Evolutionary conservation across 2,888 invertebrate genomes (phyloP).

Genomic region (Plebejus melissa): DNA sequence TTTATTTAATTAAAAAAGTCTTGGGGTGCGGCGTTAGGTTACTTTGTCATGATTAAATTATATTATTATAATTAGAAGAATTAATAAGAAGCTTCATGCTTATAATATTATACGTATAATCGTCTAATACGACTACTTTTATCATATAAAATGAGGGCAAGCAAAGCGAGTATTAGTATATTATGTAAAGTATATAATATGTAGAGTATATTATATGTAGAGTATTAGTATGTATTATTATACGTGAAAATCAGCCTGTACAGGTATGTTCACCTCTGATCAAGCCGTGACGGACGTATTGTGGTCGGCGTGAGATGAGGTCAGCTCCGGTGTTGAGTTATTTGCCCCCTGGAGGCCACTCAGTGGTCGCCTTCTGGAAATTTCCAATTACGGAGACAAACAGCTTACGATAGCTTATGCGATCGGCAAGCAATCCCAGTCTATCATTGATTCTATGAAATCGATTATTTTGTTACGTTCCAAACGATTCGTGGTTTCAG

Average conservation of each 20-base stretch:
- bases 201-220: no score
- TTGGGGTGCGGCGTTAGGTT: no score
- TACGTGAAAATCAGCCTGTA: not conserved
- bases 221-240: not conserved
- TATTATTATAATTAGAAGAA: no score
- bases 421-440: not conserved
- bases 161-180: no score
- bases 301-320: slow-evolving; percentile 17
- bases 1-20: no score
- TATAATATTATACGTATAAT: no score
- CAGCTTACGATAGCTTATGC: not conserved
- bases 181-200: no score
- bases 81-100: no score
- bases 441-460: not conserved
- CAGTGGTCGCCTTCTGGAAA: slow-evolving; percentile 17
- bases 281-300: slow-evolving; percentile 17
- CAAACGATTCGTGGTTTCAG: not conserved
- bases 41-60: no score
- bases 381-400: slow-evolving; percentile 17
- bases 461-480: not conserved
- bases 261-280: slow-evolving; percentile 19
- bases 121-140: no score
- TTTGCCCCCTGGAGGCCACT: not conserved
- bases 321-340: slow-evolving; percentile 6
- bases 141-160: no score